Base-by-base conservation (phyloP, 2,888 invertebrate species). In the Leucophenga maculata region DNA sequence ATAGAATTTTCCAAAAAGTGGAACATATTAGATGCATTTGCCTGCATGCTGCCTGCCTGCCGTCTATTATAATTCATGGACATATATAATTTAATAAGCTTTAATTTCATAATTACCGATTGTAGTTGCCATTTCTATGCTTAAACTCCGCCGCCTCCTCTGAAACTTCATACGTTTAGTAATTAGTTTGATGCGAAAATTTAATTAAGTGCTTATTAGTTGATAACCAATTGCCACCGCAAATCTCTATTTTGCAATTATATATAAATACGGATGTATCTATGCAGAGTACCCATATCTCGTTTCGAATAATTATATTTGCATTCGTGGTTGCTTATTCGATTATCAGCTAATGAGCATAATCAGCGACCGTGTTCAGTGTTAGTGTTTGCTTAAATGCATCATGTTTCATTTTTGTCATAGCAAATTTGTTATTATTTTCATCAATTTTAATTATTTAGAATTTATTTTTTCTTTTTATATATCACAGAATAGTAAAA, bases 191-290 rank as follows among this genome's bases (percentile, higher is more conserved):
- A 26, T 67, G 69, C 55, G 22, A 57, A 73, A 80, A 82, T 80
- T 83, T 73, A 80, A 83, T 83, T 73, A 77, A 74, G 75, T 75
- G 72, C 81, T 81, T 77, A 83, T 83, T 80, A 75, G 83, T 75
- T 72, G 60, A 64, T 69, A 68, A 73, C 74, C 69, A 50, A 16
- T 50, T 16, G n/a, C 14, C 14, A 18, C 50, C 11, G 11, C n/a
- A n/a, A 50, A 18, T 18, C n/a, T 50, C 32, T 31, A 31, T 20
- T 18, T 59, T 59, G 59, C 13, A 26, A 16, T 9, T 32, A 14
- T 16, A 22, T 26, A 26, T 26, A 4, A 26, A 26, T 26, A 26
- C 4, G 26, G 4, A 26, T 26, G 26, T 26, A 26, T 11, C 2
- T 22, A 14, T 2, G 14, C 0, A 14, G 20, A 14, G 31, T 31